phyloP scores from a whole-genome alignment of 2,797 vertebrate species.

The Helostoma temminkii region DNA sequence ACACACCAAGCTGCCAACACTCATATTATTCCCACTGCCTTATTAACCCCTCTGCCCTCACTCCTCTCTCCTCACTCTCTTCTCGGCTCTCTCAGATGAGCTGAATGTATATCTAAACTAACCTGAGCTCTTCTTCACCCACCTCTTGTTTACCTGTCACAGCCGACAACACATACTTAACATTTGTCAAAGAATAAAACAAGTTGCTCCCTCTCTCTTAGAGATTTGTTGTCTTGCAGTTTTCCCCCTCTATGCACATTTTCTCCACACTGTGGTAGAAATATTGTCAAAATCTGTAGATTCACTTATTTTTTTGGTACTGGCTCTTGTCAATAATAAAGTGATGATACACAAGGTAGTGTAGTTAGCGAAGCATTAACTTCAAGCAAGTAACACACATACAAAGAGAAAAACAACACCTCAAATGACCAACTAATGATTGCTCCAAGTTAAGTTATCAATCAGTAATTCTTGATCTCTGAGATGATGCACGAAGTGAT shows the following conservation, averaged over 20 bases:
- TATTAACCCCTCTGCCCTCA: constrained; percentile 91
- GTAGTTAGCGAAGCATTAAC: too few relatives aligned
- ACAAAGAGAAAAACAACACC: too few relatives aligned
- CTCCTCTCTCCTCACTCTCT: constrained; percentile 48
- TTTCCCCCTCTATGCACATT: too few relatives aligned
- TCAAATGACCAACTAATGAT: too few relatives aligned
- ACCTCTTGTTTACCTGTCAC: constrained; percentile 46
- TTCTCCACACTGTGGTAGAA: neutral
- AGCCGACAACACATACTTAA: constrained; percentile 16
- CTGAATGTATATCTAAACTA: constrained; percentile 47
- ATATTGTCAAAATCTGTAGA: neutral
- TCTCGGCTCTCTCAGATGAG: constrained; percentile 50
- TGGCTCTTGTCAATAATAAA: neutral
- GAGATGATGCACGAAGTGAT: neutral
- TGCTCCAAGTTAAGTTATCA: too few relatives aligned
- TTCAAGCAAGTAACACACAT: too few relatives aligned
- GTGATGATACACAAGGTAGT: neutral
- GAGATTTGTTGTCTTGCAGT: neutral
- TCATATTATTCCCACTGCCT: constrained; percentile 93
- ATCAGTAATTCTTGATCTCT: too few relatives aligned
- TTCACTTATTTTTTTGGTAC: neutral
- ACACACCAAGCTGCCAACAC: constrained; percentile 93
- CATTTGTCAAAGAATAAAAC: constrained; percentile 24
- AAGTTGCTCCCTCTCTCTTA: constrained; percentile 8
- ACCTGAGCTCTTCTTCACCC: constrained; percentile 36